Evolutionary conservation across 2,888 invertebrate species (phyloP), one percentile per base, ranked within the genome.

Genomic region (Drosophila robusta): DNA sequence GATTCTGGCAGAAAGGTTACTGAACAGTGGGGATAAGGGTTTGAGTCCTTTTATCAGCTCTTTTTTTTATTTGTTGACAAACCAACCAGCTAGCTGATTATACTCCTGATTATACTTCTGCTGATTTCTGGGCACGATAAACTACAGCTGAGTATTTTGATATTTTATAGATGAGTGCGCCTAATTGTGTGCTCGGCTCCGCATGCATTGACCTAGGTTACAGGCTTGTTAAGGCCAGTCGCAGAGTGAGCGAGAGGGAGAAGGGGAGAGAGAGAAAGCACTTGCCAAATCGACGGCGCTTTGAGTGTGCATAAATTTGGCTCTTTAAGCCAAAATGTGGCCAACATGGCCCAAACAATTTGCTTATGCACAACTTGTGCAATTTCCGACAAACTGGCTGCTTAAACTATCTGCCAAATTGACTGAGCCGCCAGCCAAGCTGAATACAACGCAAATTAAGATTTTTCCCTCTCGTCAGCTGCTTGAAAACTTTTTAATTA

Each of bases 101-200:
- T 62, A 62, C 47, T 36, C 61, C 3, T 11, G 36, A n/a, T n/a
- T n/a, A n/a, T n/a, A n/a, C n/a, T 26, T 34, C 5, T 7, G 4
- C 16, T 22, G 36, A 32, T 26, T 62, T 38, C 26, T n/a, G 42
- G 14, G 49, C 62, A 34, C 36, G 61, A 61, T 58, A 58, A 51
- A 54, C 44, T 56, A 49, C 18, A 42, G 51, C 66, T 51, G 18
- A 34, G 63, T 74, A 70, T 78, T 70, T 66, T 52, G 57, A 76
- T 76, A 67, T 67, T 84, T 84, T 70, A 67, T 80, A 75, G 75
- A 69, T 68, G 80, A 50, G 68, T 78, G 75, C 70, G 54, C 50
- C 62, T 75, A 81, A 83, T 75, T 78, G 74, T 65, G 62, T 54
- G 74, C 63, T 57, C 49, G 49, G 44, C 54, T 54, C 24, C 62